Evolutionary conservation across 2,797 vertebrate genomes (phyloP).

Genomic region (Artibeus lituratus): DNA sequence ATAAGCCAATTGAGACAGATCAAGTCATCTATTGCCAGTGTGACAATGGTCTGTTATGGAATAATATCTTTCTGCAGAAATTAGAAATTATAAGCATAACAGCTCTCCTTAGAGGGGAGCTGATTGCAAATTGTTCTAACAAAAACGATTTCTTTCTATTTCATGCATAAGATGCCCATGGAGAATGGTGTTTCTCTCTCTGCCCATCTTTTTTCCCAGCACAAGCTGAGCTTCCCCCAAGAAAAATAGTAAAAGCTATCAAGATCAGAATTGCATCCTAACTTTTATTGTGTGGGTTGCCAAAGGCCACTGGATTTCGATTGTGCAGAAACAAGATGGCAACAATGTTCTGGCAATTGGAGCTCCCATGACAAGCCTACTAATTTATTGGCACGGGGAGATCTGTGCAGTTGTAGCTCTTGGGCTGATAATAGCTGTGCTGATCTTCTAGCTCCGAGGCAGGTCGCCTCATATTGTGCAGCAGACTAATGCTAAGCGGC

Average conservation of each 20-base stretch:
- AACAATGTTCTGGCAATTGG: slow-evolving; percentile 1
- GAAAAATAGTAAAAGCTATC: slow-evolving; percentile 54
- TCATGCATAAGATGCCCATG: neutral
- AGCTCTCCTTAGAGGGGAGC: neutral
- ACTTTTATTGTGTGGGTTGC: slow-evolving; percentile 50
- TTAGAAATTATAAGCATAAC: slow-evolving; percentile 32
- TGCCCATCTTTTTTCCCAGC: neutral
- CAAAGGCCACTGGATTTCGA: slow-evolving; percentile 63
- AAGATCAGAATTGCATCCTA: slow-evolving; percentile 34
- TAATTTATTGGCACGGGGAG: slow-evolving; percentile 39
- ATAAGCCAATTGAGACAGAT: slow-evolving; percentile 50
- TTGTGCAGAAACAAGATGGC: slow-evolving; percentile 62
- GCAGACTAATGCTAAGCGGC: slow-evolving; percentile 62
- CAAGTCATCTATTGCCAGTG: slow-evolving; percentile 46
- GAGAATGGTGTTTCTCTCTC: neutral
- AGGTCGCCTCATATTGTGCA: slow-evolving; percentile 54
- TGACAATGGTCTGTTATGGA: slow-evolving; percentile 17
- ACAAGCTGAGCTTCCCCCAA: neutral
- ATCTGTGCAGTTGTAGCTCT: neutral
- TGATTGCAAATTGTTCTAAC: neutral
- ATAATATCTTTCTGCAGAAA: slow-evolving; percentile 31
- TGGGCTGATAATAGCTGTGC: slow-evolving; percentile 27
- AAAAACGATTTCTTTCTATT: slow-evolving; percentile 52
- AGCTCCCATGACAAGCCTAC: slow-evolving; percentile 21
- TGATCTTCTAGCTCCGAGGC: slow-evolving; percentile 59